Base-by-base conservation (phyloP, 2,888 invertebrate species). In the Priocnemis perturbator region DNA sequence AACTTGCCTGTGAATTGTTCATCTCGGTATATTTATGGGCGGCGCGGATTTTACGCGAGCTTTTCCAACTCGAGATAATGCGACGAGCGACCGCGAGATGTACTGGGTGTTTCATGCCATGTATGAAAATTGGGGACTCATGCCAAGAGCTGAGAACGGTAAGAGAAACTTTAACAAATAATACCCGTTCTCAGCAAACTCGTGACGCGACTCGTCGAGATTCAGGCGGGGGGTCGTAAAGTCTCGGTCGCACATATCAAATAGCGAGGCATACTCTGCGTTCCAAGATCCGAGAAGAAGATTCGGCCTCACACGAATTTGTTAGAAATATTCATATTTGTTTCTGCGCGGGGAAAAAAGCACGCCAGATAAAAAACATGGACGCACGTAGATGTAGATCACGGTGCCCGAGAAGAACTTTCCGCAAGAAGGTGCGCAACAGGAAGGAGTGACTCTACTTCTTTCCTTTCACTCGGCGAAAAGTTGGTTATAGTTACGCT, bases 351-450 rank as follows among this genome's bases (percentile, higher is more conserved):
- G 37, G 7, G 7, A 37, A 37, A 37, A n/a, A n/a, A n/a, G n/a
- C n/a, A 11, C 11, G 37, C 11, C 37, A 37, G 7, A 37, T 37
- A 37, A 37, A 11, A 9, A 52, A 65, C n/a, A 71, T 64, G 67
- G 61, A 63, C 57, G 72, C 19, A 57, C 48, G 61, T 60, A 64
- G 68, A 55, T 64, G 68, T 58, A 59, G 64, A 30, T 65, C 66
- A 61, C 57, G 58, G 77, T 65, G 37, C 72, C 73, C 75, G 73
- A 74, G 77, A 73, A 81, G 81, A 81, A 81, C 79, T 80, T 80
- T 37, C 14, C 37, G 37, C 37, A 11, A 11, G 37, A 11, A 7
- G 37, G 37, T 37, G 37, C 37, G 37, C 37, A 37, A 37, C 37
- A 37, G 37, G 37, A 37, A 37, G 11, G 37, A 37, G 37, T 37